phyloP scores from a whole-genome alignment of 2,888 invertebrate species.

The Ashinkailepas kermadecensis region DNA sequence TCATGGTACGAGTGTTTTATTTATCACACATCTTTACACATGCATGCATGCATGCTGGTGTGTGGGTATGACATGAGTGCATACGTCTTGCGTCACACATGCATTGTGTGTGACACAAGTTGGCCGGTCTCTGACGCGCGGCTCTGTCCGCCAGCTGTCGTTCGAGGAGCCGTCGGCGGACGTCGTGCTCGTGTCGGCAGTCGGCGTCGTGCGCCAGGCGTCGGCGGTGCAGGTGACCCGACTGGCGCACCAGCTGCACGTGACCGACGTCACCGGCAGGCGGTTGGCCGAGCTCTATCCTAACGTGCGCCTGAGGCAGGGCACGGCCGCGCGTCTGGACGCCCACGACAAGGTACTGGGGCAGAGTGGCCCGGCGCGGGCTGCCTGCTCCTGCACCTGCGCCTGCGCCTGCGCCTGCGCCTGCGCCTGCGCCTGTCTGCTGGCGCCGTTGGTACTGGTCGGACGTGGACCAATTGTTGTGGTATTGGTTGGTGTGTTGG shows the following conservation, averaged over 20 bases:
- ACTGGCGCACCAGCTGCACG: constrained; percentile 75
- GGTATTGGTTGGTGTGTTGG: too few relatives aligned
- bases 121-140: too few relatives aligned
- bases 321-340: constrained; percentile 40
- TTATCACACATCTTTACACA: too few relatives aligned
- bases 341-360: constrained; percentile 40
- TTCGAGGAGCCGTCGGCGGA: constrained; percentile 61
- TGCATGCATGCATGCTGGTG: too few relatives aligned
- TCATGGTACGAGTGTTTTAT: too few relatives aligned
- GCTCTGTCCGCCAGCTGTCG: constrained; percentile 45
- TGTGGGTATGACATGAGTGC: too few relatives aligned
- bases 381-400: too few relatives aligned
- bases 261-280: constrained; percentile 61
- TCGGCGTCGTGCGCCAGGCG: constrained; percentile 73
- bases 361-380: too few relatives aligned
- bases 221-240: constrained; percentile 76
- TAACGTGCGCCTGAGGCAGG: constrained; percentile 56
- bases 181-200: constrained; percentile 72
- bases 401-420: neutral
- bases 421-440: neutral
- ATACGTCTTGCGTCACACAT: too few relatives aligned
- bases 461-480: too few relatives aligned
- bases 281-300: constrained; percentile 55
- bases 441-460: too few relatives aligned
- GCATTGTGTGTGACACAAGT: too few relatives aligned